phyloP scores from a whole-genome alignment of 2,888 invertebrate species.

The Neoscelio sp. region DNA sequence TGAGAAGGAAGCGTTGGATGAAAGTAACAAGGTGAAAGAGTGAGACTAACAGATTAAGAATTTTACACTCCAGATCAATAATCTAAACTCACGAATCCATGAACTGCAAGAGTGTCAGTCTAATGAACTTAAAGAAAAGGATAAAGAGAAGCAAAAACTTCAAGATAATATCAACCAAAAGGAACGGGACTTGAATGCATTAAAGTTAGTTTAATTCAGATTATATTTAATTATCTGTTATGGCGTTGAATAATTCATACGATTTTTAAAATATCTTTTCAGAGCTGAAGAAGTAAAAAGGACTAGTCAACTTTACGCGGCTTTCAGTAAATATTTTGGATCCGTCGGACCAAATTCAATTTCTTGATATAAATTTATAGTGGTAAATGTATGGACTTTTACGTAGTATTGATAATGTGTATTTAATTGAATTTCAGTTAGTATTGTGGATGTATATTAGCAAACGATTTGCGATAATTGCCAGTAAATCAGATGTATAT shows the following conservation, averaged over 20 bases:
- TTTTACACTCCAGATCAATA: conserved; percentile 73
- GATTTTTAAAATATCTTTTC: conserved; percentile 50
- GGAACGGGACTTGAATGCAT: conserved; percentile 75
- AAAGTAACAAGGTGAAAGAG: conserved; percentile 73
- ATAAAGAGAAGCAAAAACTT: conserved; percentile 74
- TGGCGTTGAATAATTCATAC: not conserved
- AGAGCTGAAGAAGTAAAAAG: conserved; percentile 80
- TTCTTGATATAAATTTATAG: conserved; percentile 33
- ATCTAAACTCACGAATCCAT: conserved; percentile 74
- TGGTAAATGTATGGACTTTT: not conserved
- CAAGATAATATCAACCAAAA: conserved; percentile 73
- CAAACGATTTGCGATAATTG: too few species aligned
- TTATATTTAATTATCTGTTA: conserved; percentile 12
- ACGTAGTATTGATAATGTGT: too few species aligned
- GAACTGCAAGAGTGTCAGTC: conserved; percentile 74
- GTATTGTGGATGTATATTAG: too few species aligned
- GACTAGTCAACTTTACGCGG: conserved; percentile 78
- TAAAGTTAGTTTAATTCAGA: conserved; percentile 74
- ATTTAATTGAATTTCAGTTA: too few species aligned
- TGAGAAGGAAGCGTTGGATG: too few species aligned
- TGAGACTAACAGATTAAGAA: conserved; percentile 75
- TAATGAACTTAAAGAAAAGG: conserved; percentile 73
- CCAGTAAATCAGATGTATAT: too few species aligned
- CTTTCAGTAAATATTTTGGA: conserved; percentile 79
- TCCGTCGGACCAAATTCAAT: conserved; percentile 72